These are phyloP conservation scores for Aegotheles bennettii DNA, from an alignment of 2,113 vertebrate genomes.

Conservation along the genomic window DNA sequence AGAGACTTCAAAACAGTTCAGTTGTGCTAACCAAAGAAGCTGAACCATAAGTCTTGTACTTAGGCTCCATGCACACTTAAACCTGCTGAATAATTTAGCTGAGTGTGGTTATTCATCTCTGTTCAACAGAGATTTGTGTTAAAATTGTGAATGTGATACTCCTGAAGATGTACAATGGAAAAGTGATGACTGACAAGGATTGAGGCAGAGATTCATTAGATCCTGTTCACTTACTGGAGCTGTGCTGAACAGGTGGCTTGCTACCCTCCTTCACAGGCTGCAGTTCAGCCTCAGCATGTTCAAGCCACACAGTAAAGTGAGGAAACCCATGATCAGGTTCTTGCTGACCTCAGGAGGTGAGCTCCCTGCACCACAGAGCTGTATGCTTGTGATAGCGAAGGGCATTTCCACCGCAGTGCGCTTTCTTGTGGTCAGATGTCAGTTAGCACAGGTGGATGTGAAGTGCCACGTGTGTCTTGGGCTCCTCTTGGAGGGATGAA, in stretches of 20 bases:
- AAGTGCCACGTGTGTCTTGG: neutral
- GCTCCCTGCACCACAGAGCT: constrained; percentile 68
- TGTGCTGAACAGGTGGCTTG: accelerated
- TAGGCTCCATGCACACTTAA: accelerated
- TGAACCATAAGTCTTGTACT: neutral
- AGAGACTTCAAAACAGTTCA: neutral
- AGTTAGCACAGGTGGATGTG: constrained; percentile 79
- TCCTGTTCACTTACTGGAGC: accelerated
- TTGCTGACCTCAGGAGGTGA: constrained; percentile 66
- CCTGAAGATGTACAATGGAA: neutral
- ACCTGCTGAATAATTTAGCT: neutral
- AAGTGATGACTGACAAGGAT: neutral
- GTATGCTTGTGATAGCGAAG: constrained; percentile 62
- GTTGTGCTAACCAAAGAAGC: accelerated
- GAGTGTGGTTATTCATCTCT: accelerated
- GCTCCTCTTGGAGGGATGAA: neutral
- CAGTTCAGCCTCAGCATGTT: neutral
- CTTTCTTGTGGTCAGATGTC: constrained; percentile 80
- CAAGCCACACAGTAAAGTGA: neutral
- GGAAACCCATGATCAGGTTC: neutral
- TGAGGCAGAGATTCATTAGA: neutral
- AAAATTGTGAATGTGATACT: accelerated
- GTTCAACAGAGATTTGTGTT: neutral
- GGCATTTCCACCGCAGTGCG: constrained; percentile 73
- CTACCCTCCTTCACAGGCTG: neutral